Percentiles rank a stretch among this genome's conserved stretches.
These are phyloP conservation scores for Nesometra sesokonis DNA, from an alignment of 35 echinoderm and acorn worm genomes.

Conservation along the genomic window DNA sequence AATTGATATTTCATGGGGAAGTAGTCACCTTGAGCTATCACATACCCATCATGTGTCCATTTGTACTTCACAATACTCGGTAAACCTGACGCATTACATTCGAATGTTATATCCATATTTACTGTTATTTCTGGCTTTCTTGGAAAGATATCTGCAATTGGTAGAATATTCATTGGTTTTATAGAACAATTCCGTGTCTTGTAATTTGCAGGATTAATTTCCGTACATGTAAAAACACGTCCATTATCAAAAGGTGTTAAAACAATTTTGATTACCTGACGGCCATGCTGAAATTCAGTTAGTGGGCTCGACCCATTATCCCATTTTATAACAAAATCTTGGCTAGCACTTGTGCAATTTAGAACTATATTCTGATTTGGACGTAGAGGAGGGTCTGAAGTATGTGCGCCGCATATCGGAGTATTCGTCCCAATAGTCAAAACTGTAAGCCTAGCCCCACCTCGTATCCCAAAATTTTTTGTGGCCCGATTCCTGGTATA, in stretches of 20 bases:
- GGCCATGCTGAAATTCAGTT: not conserved
- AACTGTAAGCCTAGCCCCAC: not conserved
- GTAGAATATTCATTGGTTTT: not conserved
- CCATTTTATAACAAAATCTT: not conserved
- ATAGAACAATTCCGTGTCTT: not conserved
- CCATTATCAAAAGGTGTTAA: not conserved
- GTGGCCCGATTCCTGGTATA: not conserved
- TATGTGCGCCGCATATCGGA: not conserved
- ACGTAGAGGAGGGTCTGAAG: not conserved
- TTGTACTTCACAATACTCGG: not conserved
- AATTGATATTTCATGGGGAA: not conserved
- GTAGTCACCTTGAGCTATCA: not conserved
- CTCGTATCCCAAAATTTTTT: not conserved
- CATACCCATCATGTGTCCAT: not conserved
- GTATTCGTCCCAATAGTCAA: not conserved
- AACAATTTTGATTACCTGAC: not conserved
- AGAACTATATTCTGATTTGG: not conserved
- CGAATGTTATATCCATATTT: not conserved
- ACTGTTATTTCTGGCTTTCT: not conserved
- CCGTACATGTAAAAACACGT: not conserved
- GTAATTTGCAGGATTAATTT: not conserved
- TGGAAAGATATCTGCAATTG: not conserved
- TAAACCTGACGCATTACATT: not conserved
- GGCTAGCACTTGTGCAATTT: not conserved
- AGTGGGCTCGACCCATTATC: not conserved